These are phyloP conservation scores for Semotilus atromaculatus DNA, from an alignment of 2,797 vertebrate species.

Conservation along the genomic window DNA sequence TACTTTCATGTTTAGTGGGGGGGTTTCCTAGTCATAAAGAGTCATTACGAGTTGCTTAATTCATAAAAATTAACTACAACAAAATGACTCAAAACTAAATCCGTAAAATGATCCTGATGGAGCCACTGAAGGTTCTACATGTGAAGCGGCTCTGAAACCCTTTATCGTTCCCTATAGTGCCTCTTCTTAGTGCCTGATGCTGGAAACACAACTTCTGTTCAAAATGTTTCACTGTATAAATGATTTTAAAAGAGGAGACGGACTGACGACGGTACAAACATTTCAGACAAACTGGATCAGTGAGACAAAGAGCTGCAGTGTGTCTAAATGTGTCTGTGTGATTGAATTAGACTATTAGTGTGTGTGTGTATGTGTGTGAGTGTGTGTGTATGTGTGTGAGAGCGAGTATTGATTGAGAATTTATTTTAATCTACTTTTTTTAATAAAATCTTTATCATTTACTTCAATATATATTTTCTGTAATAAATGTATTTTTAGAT, in stretches of 20 bases:
- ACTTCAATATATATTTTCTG: not conserved
- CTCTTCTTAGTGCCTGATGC: too few relatives aligned
- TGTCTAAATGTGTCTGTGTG: not conserved
- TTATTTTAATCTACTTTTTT: too few relatives aligned
- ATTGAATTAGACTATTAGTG: constrained; percentile 2
- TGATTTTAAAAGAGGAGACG: not conserved
- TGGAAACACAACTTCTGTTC: not conserved
- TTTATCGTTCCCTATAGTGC: too few relatives aligned
- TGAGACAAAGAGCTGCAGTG: constrained; percentile 5
- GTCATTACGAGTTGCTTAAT: not conserved
- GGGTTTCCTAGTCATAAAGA: too few relatives aligned
- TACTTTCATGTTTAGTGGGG: too few relatives aligned
- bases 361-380: too few relatives aligned
- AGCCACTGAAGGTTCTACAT: too few relatives aligned
- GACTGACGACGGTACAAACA: not conserved
- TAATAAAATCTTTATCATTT: not conserved
- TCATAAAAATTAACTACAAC: not conserved
- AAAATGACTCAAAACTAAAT: too few relatives aligned
- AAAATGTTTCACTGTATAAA: not conserved
- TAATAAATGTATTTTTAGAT: not conserved
- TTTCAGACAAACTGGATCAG: not conserved
- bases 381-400: too few relatives aligned
- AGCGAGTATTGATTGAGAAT: too few relatives aligned
- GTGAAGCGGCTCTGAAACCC: too few relatives aligned
- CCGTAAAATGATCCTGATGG: too few relatives aligned